Conservation (phyloP, 2,113 vertebrate genomes). For the Campylomormyrus numenius region DNA sequence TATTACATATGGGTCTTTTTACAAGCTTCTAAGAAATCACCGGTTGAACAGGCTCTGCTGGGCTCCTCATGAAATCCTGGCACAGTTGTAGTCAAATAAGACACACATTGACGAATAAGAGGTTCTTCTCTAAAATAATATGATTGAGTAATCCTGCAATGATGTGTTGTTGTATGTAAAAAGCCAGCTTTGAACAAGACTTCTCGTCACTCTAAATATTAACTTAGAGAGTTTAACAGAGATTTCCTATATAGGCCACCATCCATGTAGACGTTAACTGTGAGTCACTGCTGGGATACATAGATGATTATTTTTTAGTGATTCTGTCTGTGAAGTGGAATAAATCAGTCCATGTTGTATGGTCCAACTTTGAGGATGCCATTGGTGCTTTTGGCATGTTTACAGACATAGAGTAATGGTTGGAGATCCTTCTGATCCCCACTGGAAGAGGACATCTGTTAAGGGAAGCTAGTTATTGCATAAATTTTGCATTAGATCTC, state of each 20-base stretch:
- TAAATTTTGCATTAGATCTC: neutral
- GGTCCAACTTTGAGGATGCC: neutral
- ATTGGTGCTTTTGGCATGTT: neutral
- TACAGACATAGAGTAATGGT: neutral
- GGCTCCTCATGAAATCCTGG: neutral
- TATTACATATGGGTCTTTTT: neutral
- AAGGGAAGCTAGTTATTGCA: neutral
- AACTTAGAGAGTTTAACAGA: neutral
- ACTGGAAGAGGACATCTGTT: neutral
- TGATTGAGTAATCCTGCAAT: neutral
- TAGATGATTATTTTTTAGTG: neutral
- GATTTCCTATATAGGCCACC: neutral
- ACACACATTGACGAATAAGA: neutral
- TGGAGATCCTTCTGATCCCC: neutral
- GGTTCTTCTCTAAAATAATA: neutral
- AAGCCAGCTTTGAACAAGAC: neutral
- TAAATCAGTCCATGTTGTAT: neutral
- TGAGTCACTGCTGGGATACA: neutral
- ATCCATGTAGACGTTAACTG: neutral
- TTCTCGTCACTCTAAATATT: neutral
- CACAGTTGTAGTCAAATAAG: neutral
- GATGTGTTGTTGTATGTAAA: neutral
- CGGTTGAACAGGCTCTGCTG: neutral
- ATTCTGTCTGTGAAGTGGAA: neutral
- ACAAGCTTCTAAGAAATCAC: neutral